These are phyloP conservation scores for Actinostola sp. DNA, from an alignment of 92 coral and sea anemone genomes.

Conservation along the genomic window DNA sequence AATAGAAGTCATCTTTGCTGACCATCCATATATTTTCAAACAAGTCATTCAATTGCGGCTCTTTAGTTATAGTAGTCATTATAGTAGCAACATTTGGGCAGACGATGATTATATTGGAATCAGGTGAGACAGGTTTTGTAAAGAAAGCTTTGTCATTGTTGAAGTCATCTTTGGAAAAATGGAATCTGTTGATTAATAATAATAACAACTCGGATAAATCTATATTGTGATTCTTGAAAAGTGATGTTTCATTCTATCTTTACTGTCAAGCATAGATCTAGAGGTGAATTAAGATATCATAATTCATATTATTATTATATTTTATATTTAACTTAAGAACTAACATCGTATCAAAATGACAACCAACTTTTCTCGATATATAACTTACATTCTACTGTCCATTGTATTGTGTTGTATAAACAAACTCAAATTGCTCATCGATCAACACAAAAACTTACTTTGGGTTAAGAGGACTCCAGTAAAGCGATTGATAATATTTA, in stretches of 20 bases:
- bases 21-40: conserved; percentile 47
- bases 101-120: conserved; percentile 18
- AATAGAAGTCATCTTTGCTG: conserved; percentile 20
- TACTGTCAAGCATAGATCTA: no score
- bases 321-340: no score
- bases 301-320: no score
- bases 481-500: conserved; percentile 26
- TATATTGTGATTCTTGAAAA: no score
- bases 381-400: background rate
- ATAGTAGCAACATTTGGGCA: conserved; percentile 27
- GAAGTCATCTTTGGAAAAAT: conserved; percentile 23
- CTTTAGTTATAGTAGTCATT: background rate
- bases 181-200: conserved; percentile 1
- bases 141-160: conserved; percentile 13
- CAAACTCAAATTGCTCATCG: no score
- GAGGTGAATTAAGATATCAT: no score
- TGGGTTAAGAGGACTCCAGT: conserved; percentile 39
- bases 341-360: background rate
- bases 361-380: background rate
- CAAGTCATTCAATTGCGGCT: conserved; percentile 1
- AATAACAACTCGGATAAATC: no score
- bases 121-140: background rate
- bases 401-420: no score
- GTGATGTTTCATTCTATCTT: no score
- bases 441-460: conserved; percentile 20